These are phyloP conservation scores for Heliconius hortense DNA, from an alignment of 2,888 invertebrate genomes.

Conservation along the genomic window DNA sequence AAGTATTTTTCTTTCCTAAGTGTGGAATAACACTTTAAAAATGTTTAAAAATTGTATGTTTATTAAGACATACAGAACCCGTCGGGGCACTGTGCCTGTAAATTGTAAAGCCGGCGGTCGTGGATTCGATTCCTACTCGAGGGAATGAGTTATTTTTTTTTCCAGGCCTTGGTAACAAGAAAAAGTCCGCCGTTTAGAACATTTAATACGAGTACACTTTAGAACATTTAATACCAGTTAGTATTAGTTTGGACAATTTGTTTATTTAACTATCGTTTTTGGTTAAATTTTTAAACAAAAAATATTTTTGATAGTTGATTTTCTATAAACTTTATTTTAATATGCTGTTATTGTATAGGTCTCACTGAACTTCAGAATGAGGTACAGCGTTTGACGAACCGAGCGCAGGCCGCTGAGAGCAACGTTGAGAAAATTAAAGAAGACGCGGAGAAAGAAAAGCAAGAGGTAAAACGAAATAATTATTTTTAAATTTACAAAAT, in stretches of 20 bases:
- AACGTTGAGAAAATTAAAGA: slow-evolving; percentile 74
- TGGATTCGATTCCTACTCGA: neutral
- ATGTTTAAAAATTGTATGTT: too few species aligned
- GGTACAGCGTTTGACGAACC: slow-evolving; percentile 69
- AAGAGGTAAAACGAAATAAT: slow-evolving; percentile 55
- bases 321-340: too few species aligned
- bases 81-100: too few species aligned
- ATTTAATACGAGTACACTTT: neutral
- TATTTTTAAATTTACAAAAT: neutral
- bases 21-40: too few species aligned
- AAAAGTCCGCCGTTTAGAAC: neutral
- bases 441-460: slow-evolving; percentile 63
- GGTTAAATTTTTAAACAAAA: too few species aligned
- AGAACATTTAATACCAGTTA: too few species aligned
- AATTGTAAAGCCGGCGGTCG: too few species aligned
- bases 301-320: too few species aligned
- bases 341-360: slow-evolving; percentile 46
- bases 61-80: too few species aligned
- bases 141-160: neutral
- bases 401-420: slow-evolving; percentile 61
- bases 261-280: too few species aligned
- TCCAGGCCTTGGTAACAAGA: neutral
- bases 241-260: too few species aligned
- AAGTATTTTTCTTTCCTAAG: too few species aligned
- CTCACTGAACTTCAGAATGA: slow-evolving; percentile 76